Evolutionary conservation across 2,113 vertebrate genomes (phyloP).

Genomic region (Chitala chitala): DNA sequence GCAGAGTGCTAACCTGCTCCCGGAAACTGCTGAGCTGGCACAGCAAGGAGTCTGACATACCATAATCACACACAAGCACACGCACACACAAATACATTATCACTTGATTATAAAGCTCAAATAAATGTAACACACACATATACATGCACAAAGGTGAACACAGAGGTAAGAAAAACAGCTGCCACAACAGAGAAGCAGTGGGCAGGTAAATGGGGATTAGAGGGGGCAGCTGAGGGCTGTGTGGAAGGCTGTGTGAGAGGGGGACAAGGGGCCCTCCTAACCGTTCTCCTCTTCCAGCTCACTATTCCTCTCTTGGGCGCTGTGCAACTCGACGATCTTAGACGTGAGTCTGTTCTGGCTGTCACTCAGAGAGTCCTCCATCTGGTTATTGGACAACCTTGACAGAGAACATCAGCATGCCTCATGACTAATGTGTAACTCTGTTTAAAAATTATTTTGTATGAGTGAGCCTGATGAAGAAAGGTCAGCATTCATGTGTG

Average conservation of each 20-base stretch:
- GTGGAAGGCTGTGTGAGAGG: neutral
- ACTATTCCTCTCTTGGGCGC: constrained; percentile 63
- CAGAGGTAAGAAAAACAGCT: too few species aligned
- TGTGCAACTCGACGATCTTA: constrained; percentile 66
- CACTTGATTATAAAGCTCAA: neutral
- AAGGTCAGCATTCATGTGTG: neutral
- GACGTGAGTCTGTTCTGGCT: constrained; percentile 58
- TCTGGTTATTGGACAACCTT: constrained; percentile 66
- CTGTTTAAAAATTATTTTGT: too few species aligned
- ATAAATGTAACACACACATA: neutral
- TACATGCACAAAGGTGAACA: too few species aligned
- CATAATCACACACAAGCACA: neutral
- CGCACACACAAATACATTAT: neutral
- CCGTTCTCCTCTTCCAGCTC: constrained; percentile 66
- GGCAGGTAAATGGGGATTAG: too few species aligned
- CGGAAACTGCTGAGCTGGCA: constrained; percentile 35
- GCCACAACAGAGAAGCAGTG: neutral
- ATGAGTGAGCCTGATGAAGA: too few species aligned
- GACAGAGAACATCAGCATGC: neutral
- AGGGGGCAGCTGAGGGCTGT: too few species aligned
- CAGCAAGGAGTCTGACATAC: neutral
- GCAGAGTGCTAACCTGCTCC: constrained; percentile 60
- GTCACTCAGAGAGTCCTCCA: constrained; percentile 64
- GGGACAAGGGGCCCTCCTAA: constrained; percentile 37
- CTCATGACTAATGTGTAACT: neutral